Evolutionary conservation across 2,888 invertebrate genomes (phyloP).

Genomic region (Stenodera caucasica): DNA sequence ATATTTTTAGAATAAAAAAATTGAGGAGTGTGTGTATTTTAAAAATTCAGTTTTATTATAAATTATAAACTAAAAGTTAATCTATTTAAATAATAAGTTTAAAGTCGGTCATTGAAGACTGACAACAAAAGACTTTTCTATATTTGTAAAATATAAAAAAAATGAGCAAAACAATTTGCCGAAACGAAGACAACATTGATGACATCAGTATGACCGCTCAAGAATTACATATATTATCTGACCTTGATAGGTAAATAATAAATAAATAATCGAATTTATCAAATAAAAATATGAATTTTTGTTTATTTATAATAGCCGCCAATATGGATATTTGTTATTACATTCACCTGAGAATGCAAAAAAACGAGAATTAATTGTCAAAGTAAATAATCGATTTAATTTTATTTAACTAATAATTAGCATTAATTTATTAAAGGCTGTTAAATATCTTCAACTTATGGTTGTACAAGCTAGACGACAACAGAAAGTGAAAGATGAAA

Average conservation of each 20-base stretch:
- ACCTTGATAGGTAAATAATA: conserved; percentile 75
- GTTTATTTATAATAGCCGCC: conserved; percentile 68
- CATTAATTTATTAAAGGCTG: conserved; percentile 61
- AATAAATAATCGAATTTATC: background rate
- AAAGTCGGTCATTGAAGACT: background rate
- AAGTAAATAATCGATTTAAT: conserved; percentile 55
- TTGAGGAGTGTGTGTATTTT: background rate
- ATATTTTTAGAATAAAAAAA: background rate
- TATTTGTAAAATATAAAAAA: conserved; percentile 21
- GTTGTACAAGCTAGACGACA: conserved; percentile 75
- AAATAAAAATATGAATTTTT: conserved; percentile 11
- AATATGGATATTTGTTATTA: conserved; percentile 87
- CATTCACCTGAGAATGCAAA: conserved; percentile 78
- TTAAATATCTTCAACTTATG: conserved; percentile 84
- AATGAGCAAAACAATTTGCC: conserved; percentile 48
- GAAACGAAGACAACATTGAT: conserved; percentile 43
- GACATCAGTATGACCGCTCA: conserved; percentile 67
- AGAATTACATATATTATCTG: conserved; percentile 82
- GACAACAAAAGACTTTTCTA: background rate
- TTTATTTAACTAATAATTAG: conserved; percentile 6
- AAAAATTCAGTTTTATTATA: background rate
- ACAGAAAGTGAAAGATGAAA: conserved; percentile 54
- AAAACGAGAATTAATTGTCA: conserved; percentile 78
- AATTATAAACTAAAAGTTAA: background rate
- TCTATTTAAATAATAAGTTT: background rate